Percentiles rank a stretch among this genome's conserved stretches.
Evolutionary conservation across 2,888 invertebrate genomes (phyloP).

Genomic region (Scaptomyza cyrtandrae): DNA sequence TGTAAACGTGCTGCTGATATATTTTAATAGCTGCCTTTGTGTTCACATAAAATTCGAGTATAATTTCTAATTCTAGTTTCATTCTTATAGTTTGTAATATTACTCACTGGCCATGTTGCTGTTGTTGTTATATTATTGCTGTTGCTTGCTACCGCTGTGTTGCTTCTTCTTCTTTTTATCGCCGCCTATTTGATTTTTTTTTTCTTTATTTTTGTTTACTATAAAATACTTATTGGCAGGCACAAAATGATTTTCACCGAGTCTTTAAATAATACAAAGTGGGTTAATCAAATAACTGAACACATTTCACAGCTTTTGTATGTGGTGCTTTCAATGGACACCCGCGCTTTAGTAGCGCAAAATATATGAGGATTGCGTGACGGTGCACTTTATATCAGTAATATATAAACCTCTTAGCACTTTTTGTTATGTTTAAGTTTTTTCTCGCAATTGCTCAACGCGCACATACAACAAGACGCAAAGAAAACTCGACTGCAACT

Average conservation of each 20-base stretch:
- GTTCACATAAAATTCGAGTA: constrained; percentile 29
- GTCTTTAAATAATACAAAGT: constrained; percentile 38
- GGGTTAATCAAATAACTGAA: constrained; percentile 54
- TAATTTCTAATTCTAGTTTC: constrained; percentile 42
- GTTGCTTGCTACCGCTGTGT: constrained; percentile 32
- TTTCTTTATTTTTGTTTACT: constrained; percentile 31
- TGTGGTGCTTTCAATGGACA: constrained; percentile 3
- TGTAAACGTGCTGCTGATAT: constrained; percentile 39
- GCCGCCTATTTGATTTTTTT: constrained; percentile 35
- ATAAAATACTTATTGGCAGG: constrained; percentile 41
- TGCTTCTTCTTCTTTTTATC: constrained; percentile 36
- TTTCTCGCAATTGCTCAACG: constrained; percentile 20
- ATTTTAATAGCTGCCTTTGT: constrained; percentile 22
- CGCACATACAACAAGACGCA: constrained; percentile 32
- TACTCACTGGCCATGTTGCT: constrained; percentile 81
- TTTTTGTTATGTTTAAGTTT: constrained; percentile 18
- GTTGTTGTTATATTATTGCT: constrained; percentile 29
- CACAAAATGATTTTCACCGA: constrained; percentile 37
- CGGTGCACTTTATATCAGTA: constrained; percentile 17
- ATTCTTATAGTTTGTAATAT: constrained; percentile 38
- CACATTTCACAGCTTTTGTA: constrained; percentile 66
- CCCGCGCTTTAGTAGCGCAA: constrained; percentile 24
- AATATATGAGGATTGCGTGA: constrained; percentile 11
- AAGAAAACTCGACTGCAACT: constrained; percentile 51
- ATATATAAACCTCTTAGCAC: constrained; percentile 15